Base-by-base conservation (phyloP, 1,140 invertebrate genomes). In the Venustaconcha ellipsiformis region DNA sequence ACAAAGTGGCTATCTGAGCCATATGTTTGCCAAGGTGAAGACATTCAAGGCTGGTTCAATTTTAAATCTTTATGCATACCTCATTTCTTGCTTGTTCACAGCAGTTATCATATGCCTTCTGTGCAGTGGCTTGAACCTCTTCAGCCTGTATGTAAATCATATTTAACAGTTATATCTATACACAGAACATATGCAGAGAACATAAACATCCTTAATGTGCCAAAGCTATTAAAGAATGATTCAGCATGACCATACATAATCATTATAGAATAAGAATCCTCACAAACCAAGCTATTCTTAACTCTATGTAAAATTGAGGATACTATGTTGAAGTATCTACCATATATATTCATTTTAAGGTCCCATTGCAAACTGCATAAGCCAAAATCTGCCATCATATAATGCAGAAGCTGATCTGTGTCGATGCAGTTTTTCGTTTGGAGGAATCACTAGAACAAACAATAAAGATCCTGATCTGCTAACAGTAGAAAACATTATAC, bases 61-160 rank as follows among this genome's bases (percentile, higher is more conserved):
- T 37, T 5, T 37, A 37, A n/a, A 37, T 37, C 37, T 37, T 20
- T 66, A 23, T 71, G 55, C 70, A 20, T 78, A 87, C 86, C 81
- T 88, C 86, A 72, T 72, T 80, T 60, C 82, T 78, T 14, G 86
- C 86, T 68, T 70, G 80, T 56, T 84, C 81, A 70, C 83, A 79
- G 74, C 85, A 88, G 23, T 77, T 74, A 71, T 86, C 82, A 82
- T 83, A 88, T n/a, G 77, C 75, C 65, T 81, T 82, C 68, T 86
- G 80, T 64, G 84, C 79, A 71, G 65, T 62, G 6, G 65, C 26
- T 72, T 85, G 84, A 3, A 68, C 66, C 67, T 86, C 86, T 66
- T 88, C 86, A 58, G 85, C 85, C 86, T 87, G 58, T 14, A 80
- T 62, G 60, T 18, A 67, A n/a, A 72, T 57, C 14, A 60, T 63